Conservation (phyloP, 2,888 invertebrate species). For the Xestia sexstrigata region DNA sequence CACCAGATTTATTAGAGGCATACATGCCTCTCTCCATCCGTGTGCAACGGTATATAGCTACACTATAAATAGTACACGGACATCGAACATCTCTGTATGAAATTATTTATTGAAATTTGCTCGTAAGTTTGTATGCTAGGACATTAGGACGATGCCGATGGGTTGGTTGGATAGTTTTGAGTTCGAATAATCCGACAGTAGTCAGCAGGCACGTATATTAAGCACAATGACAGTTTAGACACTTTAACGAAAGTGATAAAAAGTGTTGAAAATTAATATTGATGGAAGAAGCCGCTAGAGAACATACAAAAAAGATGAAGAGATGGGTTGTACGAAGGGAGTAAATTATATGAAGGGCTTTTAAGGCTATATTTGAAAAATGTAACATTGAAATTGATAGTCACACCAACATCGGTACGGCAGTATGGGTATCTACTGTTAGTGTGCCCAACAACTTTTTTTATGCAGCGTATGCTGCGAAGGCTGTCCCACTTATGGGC, state of each 20-base stretch:
- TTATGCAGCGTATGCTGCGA: neutral
- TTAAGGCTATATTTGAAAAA: no score
- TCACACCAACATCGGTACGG: neutral
- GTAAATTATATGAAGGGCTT: neutral
- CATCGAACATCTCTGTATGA: constrained; percentile 28
- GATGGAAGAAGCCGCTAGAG: neutral
- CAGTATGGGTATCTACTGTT: neutral
- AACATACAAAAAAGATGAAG: neutral
- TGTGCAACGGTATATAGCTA: constrained; percentile 69
- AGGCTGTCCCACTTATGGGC: neutral
- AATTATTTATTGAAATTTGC: constrained; percentile 29
- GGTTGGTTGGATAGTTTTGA: neutral
- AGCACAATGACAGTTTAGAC: neutral
- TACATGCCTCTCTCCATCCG: constrained; percentile 56
- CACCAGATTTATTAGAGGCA: constrained; percentile 65
- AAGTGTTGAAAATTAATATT: neutral
- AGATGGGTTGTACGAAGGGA: neutral
- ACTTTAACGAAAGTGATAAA: neutral
- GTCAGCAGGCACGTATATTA: neutral
- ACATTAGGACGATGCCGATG: neutral
- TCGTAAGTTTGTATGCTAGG: neutral
- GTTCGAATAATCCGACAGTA: neutral
- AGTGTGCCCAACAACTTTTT: neutral
- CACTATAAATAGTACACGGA: constrained; percentile 56
- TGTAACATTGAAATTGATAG: neutral